Conservation (phyloP, 2,888 invertebrate species). For the Ectemnius cavifrons region DNA sequence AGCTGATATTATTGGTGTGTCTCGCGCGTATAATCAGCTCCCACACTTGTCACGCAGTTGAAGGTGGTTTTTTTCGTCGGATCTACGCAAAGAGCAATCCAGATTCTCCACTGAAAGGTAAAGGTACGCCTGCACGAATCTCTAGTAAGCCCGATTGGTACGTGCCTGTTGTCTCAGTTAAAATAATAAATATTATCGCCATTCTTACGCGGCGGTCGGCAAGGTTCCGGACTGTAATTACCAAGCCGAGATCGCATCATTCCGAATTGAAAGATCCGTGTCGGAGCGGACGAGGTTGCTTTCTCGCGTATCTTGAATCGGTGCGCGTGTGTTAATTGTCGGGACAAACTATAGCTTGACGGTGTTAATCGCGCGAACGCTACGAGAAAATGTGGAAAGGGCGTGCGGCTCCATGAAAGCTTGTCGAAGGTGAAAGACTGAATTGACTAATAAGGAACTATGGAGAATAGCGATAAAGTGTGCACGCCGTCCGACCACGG, state of each 20-base stretch:
- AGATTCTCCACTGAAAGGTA: background rate
- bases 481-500: constrained; percentile 14
- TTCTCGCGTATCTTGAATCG: constrained; percentile 32
- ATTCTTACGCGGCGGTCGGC: background rate
- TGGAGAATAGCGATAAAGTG: constrained; percentile 48
- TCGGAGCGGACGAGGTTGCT: background rate
- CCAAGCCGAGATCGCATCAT: background rate
- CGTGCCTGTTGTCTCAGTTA: background rate
- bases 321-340: constrained; percentile 48
- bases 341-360: constrained; percentile 42
- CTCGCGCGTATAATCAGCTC: constrained; percentile 3
- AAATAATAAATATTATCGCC: background rate
- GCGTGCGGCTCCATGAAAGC: constrained; percentile 51
- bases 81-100: too few species aligned
- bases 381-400: constrained; percentile 48
- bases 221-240: background rate
- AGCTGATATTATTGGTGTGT: constrained; percentile 20
- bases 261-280: background rate
- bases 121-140: background rate
- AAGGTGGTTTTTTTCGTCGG: background rate
- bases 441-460: constrained; percentile 39
- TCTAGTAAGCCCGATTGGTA: background rate
- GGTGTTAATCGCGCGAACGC: constrained; percentile 40
- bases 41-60: constrained; percentile 2
- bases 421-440: constrained; percentile 41